phyloP scores from a whole-genome alignment of 2,113 vertebrate genomes.

The Lethenteron reissneri region DNA sequence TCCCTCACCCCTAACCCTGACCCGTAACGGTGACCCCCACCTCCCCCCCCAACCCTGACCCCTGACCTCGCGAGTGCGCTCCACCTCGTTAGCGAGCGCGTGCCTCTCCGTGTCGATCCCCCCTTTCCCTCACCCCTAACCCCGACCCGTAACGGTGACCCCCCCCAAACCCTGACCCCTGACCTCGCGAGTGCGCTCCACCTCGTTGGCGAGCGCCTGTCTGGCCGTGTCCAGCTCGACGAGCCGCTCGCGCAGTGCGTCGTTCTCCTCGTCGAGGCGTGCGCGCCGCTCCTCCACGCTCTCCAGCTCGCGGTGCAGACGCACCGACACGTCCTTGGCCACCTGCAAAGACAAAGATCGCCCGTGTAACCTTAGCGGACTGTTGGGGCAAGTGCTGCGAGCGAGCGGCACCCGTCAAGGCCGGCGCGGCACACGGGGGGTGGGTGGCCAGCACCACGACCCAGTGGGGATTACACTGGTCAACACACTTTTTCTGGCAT shows the following conservation, averaged over 20 bases:
- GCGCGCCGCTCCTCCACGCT: slow-evolving; percentile 81
- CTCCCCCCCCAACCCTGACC: slow-evolving; percentile 8
- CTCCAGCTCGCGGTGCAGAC: slow-evolving; percentile 85
- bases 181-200: slow-evolving; percentile 79
- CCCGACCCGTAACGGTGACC: too few species aligned
- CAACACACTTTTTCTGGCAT: too few species aligned
- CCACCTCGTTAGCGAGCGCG: slow-evolving; percentile 74
- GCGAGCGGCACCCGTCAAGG: too few species aligned
- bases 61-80: slow-evolving; percentile 61
- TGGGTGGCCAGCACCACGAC: too few species aligned
- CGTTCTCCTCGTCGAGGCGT: slow-evolving; percentile 78
- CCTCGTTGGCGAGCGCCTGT: slow-evolving; percentile 72
- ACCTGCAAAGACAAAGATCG: slow-evolving; percentile 29
- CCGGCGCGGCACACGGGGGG: too few species aligned
- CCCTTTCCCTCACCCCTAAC: too few species aligned
- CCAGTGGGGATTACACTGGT: too few species aligned
- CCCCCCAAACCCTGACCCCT: slow-evolving; percentile 8
- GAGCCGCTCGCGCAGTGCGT: slow-evolving; percentile 71
- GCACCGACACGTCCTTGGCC: slow-evolving; percentile 95
- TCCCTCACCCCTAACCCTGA: too few species aligned
- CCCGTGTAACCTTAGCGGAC: too few species aligned
- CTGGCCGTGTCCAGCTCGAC: slow-evolving; percentile 87
- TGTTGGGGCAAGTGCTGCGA: too few species aligned
- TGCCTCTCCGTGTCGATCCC: slow-evolving; percentile 85
- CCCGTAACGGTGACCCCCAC: too few species aligned